Conservation (phyloP, 1,140 invertebrate species). For the Tyrophagus putrescentiae region DNA sequence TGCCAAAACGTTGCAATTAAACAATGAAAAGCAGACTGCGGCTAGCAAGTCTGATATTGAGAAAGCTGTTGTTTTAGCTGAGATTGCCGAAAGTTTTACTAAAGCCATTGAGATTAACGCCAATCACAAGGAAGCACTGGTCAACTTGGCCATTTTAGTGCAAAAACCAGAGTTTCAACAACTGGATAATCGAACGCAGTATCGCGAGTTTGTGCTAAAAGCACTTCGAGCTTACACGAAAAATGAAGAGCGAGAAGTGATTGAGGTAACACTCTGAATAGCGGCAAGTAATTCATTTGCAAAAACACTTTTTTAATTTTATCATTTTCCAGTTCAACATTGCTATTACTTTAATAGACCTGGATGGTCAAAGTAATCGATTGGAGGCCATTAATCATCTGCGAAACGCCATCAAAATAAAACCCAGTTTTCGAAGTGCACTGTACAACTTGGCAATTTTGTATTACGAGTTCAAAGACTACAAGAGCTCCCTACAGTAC, state of each 20-base stretch:
- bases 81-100: slow-evolving; percentile 9
- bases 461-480: slow-evolving; percentile 66
- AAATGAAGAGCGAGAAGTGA: background rate
- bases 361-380: background rate
- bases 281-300: too few species aligned
- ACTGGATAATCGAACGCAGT: background rate
- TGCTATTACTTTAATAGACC: slow-evolving; percentile 12
- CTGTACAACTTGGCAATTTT: slow-evolving; percentile 85
- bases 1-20: slow-evolving; percentile 7
- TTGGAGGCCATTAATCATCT: slow-evolving; percentile 10
- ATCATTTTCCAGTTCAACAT: slow-evolving; percentile 18
- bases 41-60: background rate
- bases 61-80: background rate
- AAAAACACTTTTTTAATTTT: too few species aligned
- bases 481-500: slow-evolving; percentile 76
- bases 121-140: slow-evolving; percentile 10
- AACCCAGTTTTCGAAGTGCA: slow-evolving; percentile 57
- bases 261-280: too few species aligned
- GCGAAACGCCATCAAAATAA: background rate
- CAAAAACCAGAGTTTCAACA: background rate
- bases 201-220: slow-evolving; percentile 4
- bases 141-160: slow-evolving; percentile 17
- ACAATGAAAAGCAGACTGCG: background rate
- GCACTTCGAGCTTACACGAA: background rate
- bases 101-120: slow-evolving; percentile 5